Evolutionary conservation across 2,797 vertebrate species (phyloP), one percentile per base, ranked within the genome.

Genomic region (Coendou prehensilis): DNA sequence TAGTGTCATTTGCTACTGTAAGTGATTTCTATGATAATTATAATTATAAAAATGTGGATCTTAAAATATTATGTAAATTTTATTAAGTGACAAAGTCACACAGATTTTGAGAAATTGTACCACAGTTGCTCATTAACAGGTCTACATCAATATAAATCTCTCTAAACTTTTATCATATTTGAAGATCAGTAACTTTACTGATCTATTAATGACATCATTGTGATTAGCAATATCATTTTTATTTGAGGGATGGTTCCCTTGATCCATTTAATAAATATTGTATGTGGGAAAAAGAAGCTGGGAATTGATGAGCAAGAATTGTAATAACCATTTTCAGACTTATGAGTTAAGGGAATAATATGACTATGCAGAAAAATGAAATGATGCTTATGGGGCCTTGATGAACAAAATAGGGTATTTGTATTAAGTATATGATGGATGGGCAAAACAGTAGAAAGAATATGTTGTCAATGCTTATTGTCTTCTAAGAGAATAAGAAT

Each of bases 201-300:
- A 98, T 97, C 93, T 98, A 97, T 98, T 98, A 98, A 98, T 95
- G 96, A 97, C 88, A 96, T 98, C 95, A 97, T 97, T 98, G 97
- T 98, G 98, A 98, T 98, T 97, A 98, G 95, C 96, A 96, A 98
- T 94, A 96, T 94, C 95, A 97, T 98, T 98, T 97, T 98, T 98
- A 63, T 64, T 97, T 98, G 98, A 99, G 97, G 95, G 94, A 98
- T 98, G 69, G 80, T 98, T 98, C 98, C 98, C 98, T 97, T 52
- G 98, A 98, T 98, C 97, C 97, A 87, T 97, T 98, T 98, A 98
- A 98, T 98, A 98, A 98, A 98, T 98, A 98, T 95, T 97, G 57
- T 85, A 79, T 80, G 73, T 88, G 4, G 83, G 47, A 23, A 78
- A 81, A 98, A 93, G 73, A 80, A 91, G 93, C 52, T 91, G 96